Evolutionary conservation across 1,140 invertebrate species (phyloP).

Genomic region (Drosophila tani): DNA sequence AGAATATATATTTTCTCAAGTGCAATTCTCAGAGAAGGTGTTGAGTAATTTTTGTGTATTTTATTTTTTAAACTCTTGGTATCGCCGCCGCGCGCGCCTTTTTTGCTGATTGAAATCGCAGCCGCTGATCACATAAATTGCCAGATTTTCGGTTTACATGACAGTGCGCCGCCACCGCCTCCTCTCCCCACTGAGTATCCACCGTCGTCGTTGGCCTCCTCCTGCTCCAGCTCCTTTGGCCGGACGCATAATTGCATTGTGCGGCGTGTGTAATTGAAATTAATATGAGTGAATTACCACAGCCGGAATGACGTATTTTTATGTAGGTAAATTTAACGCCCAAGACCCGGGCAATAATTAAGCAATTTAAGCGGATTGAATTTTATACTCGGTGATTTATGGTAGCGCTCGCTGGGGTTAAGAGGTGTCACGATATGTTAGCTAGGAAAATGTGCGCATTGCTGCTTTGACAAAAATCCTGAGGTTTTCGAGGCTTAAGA

Average conservation of each 20-base stretch:
- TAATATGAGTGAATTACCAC: slow-evolving; percentile 81
- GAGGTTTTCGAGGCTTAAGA: neutral
- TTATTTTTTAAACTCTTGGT: slow-evolving; percentile 15
- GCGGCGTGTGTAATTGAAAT: slow-evolving; percentile 82
- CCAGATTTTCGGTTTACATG: slow-evolving; percentile 81
- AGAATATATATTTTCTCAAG: neutral
- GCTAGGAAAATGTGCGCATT: slow-evolving; percentile 18
- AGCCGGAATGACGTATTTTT: slow-evolving; percentile 73
- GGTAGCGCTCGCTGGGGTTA: slow-evolving; percentile 55
- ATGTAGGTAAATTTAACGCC: slow-evolving; percentile 71
- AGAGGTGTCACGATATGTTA: slow-evolving; percentile 51
- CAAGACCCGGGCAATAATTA: slow-evolving; percentile 76
- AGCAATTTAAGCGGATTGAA: slow-evolving; percentile 83
- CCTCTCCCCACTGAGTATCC: slow-evolving; percentile 13
- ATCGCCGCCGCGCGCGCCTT: slow-evolving; percentile 41
- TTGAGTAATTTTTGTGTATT: slow-evolving; percentile 71
- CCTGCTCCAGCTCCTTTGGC: neutral
- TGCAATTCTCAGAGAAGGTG: slow-evolving; percentile 53
- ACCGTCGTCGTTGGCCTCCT: neutral
- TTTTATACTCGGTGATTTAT: slow-evolving; percentile 71
- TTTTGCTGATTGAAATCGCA: slow-evolving; percentile 77
- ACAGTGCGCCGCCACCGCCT: slow-evolving; percentile 34
- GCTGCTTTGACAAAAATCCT: slow-evolving; percentile 14
- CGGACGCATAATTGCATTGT: slow-evolving; percentile 82
- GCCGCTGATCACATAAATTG: slow-evolving; percentile 81